phyloP scores from a whole-genome alignment of 1,140 invertebrate species.

The Neelides sp. region DNA sequence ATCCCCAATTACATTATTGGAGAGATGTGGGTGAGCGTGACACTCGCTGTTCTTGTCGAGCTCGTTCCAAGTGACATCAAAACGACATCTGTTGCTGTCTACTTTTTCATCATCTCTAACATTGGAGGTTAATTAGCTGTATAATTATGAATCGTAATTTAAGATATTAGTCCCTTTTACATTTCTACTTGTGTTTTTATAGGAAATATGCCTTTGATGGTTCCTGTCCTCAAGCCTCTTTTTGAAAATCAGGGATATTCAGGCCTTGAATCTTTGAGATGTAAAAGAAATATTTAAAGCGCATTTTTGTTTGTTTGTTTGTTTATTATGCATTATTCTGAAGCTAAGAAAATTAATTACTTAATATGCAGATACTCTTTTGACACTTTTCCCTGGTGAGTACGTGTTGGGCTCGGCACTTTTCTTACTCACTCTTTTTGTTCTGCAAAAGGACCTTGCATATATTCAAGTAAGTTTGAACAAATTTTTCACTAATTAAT shows the following conservation, averaged over 20 bases:
- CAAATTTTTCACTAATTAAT: not conserved
- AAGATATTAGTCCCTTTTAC: too few species aligned
- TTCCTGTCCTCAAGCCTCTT: conserved; percentile 2
- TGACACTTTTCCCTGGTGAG: conserved; percentile 37
- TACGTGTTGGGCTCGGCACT: conserved; percentile 35
- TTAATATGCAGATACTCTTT: conserved; percentile 35
- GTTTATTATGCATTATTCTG: too few species aligned
- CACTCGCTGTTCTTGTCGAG: conserved; percentile 34
- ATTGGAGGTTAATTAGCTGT: too few species aligned
- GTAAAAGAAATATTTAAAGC: conserved; percentile 6
- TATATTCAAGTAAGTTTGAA: conserved; percentile 18
- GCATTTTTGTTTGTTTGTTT: not conserved
- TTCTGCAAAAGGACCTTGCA: conserved; percentile 33
- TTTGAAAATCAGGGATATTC: conserved; percentile 10
- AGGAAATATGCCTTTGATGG: conserved; percentile 27
- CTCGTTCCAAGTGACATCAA: conserved; percentile 31
- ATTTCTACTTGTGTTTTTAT: too few species aligned
- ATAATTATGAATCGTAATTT: conserved; percentile 31
- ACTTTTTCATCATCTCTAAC: conserved; percentile 35
- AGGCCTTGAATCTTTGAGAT: conserved; percentile 15
- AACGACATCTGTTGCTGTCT: conserved; percentile 32
- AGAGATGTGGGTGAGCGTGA: conserved; percentile 35
- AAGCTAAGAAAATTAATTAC: too few species aligned
- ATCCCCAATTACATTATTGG: conserved; percentile 26
- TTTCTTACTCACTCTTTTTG: conserved; percentile 35